Percentiles rank a stretch among this genome's conserved stretches.
Evolutionary conservation across 1,140 invertebrate genomes (phyloP).

Genomic region (Aphidius gifuensis): DNA sequence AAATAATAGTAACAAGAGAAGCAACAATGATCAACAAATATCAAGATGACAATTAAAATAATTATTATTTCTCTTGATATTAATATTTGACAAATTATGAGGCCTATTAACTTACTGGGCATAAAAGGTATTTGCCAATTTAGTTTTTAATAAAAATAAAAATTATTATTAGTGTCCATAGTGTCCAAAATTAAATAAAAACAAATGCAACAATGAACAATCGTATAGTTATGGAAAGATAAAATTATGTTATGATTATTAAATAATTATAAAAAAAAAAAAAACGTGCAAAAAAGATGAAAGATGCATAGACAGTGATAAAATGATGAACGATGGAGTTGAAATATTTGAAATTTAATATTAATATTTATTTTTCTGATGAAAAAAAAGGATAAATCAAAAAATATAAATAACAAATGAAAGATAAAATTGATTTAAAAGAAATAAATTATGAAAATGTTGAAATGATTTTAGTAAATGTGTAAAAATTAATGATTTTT

Average conservation of each 20-base stretch:
- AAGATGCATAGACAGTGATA: constrained; percentile 25
- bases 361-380: too few species aligned
- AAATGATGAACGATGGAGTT: constrained; percentile 14
- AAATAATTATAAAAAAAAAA: too few species aligned
- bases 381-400: too few species aligned
- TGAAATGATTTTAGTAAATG: too few species aligned
- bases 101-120: constrained; percentile 51
- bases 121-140: constrained; percentile 42
- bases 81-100: constrained; percentile 34
- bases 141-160: constrained; percentile 32
- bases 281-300: not conserved
- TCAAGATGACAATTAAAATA: constrained; percentile 20
- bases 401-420: too few species aligned
- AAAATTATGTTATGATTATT: not conserved
- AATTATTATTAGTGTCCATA: constrained; percentile 14
- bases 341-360: too few species aligned
- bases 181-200: constrained; percentile 11
- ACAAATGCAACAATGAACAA: constrained; percentile 8
- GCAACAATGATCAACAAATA: not conserved
- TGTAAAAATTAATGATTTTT: too few species aligned
- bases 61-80: constrained; percentile 20
- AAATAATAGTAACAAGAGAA: too few species aligned
- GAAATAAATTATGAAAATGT: too few species aligned
- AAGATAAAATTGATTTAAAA: too few species aligned
- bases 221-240: constrained; percentile 5